Base-by-base conservation (phyloP, 2,797 vertebrate genomes). In the Cyclopterus lumpus region DNA sequence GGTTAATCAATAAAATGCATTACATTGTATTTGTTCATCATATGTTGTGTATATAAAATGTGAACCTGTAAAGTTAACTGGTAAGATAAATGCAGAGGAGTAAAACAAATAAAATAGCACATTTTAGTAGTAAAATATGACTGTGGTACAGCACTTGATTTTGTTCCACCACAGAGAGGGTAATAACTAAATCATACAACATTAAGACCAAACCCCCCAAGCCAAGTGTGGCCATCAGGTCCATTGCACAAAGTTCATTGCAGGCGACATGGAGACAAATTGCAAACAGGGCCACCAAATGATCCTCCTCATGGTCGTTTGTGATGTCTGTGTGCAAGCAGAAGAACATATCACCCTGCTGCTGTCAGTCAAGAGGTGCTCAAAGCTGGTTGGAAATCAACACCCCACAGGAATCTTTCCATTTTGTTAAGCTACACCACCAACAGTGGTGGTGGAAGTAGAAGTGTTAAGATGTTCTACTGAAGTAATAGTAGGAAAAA, bases 281-380 rank as follows among this genome's bases (percentile, higher is more conserved):
- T 36, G 69, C 12, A 74, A 76, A 53, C n/a, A 67, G 78, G 63
- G 60, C 80, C 64, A 42, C 51, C 49, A 58, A 69, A 77, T 63
- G 61, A 75, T 85, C 80, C 73, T 85, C 79, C 73, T 58, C 6
- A n/a, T 14, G 30, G 28, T 65, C 40, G 58, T 60, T 73, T 61
- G 69, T 54, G 75, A 75, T 62, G 74, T 79, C 65, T 64, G 62
- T 34, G 64, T 69, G 69, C 75, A 79, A 75, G 71, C 68, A 85
- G 78, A 84, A 81, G 77, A 76, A 89, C 86, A 73, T 36, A 81
- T 53, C 73, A 61, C 58, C 42, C 89, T 91, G 87, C 86, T 83
- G 89, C 90, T 86, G 86, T 91, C 90, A 90, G 69, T 91, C 88
- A 89, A 77, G 65, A 75, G 20, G 8, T 40, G 72, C 49, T 82